phyloP scores from a whole-genome alignment of 1,140 invertebrate genomes.

The Diorhabda carinulata region DNA sequence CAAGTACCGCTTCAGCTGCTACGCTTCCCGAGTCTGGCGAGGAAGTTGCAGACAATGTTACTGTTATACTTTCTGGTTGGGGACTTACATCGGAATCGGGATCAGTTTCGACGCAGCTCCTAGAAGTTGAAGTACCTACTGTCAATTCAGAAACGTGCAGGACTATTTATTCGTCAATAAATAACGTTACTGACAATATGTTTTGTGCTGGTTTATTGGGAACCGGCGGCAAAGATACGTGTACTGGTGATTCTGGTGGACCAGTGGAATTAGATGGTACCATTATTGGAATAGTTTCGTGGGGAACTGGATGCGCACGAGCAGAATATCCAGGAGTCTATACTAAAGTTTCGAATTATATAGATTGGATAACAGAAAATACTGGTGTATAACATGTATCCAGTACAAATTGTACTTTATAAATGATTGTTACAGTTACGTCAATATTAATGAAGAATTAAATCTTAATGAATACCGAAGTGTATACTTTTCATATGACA shows the following conservation, averaged over 20 bases:
- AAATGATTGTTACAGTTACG: neutral
- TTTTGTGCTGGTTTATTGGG: neutral
- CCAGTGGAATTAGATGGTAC: conserved; percentile 30
- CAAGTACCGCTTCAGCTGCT: neutral
- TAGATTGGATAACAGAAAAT: conserved; percentile 20
- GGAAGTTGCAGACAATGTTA: neutral
- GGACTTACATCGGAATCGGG: neutral
- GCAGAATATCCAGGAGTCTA: conserved; percentile 30
- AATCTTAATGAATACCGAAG: too few species aligned
- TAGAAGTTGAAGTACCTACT: conserved; percentile 4
- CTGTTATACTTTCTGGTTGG: conserved; percentile 3
- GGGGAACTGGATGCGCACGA: conserved; percentile 45
- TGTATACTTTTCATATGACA: too few species aligned
- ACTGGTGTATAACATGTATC: neutral
- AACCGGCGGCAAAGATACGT: conserved; percentile 8
- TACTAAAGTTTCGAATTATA: conserved; percentile 19
- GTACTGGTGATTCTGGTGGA: conserved; percentile 6
- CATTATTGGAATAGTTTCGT: conserved; percentile 57
- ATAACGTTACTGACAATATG: neutral
- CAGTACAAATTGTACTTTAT: neutral
- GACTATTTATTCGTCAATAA: neutral
- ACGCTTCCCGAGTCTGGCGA: neutral
- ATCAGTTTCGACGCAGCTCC: neutral
- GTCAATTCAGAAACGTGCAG: neutral
- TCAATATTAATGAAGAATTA: too few species aligned